Base-by-base conservation (phyloP, 1,140 invertebrate genomes). In the Papilio dardanus region DNA sequence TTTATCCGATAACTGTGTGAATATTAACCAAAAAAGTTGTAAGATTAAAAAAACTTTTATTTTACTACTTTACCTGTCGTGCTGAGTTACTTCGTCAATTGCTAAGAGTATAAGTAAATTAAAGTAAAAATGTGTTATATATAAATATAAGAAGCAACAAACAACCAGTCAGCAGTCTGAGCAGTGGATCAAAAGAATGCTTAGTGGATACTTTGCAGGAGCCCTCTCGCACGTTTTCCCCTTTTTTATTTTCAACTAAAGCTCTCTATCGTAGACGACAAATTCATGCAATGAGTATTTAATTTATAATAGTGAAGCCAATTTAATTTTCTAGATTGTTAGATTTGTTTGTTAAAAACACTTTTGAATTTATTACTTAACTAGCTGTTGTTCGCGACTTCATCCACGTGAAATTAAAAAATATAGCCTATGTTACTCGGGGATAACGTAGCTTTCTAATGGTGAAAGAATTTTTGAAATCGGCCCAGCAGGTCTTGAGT, bases 181-280 rank as follows among this genome's bases (percentile, higher is more conserved):
- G 21, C 24, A 58, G 54, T 58, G n/a, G 54, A 58, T 58, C 54
- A 58, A 58, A 58, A 58, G 54, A 58, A 58, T 58, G 54, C 54
- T 58, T 58, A 28, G 7, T 6, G 6, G 50, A 58, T 58, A 58
- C 54, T 58, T 58, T 12, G 12, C 54, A 24, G 10, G 21, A 54
- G 54, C 24, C 54, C 54, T 58, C 54, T 58, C 54, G 24, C 10
- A 19, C 54, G 54, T 58, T 24, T 58, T 24, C 54, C 54, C 10
- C 54, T 28, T 28, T 58, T 58, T 28, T 58, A 28, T 28, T 14
- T 58, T 58, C 54, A 50, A 50, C n/a, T 58, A 10, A 24, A 58
- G 54, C 54, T 28, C 54, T 14, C 50, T 54, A 24, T 24, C 21
- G 54, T 58, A 58, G 24, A 58, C 54, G 54, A 58, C 54, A 58